Conservation (phyloP, 2,113 vertebrate genomes). For the Excalfactoria chinensis region DNA sequence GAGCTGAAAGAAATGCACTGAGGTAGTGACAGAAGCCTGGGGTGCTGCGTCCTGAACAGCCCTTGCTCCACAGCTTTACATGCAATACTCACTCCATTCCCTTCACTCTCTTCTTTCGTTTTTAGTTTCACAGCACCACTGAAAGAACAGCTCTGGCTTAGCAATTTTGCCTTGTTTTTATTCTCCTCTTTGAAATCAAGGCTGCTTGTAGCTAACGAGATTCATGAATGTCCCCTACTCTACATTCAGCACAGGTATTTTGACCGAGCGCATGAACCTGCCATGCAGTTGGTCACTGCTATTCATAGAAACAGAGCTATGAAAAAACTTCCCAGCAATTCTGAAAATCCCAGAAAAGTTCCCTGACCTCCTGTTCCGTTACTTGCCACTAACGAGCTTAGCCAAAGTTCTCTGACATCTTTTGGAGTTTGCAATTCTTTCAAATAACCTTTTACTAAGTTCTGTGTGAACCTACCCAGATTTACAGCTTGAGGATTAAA, state of each 20-base stretch:
- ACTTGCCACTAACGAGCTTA: conserved; percentile 36
- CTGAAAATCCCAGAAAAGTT: conserved; percentile 16
- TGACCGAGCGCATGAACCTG: background rate
- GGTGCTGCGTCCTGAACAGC: background rate
- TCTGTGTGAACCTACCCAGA: conserved; percentile 40
- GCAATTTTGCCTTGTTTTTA: background rate
- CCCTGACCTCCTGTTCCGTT: background rate
- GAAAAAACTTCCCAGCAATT: conserved; percentile 28
- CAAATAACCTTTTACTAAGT: conserved; percentile 55
- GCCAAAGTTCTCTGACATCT: conserved; percentile 49
- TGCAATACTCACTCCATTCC: background rate
- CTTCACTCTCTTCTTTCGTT: too few species aligned
- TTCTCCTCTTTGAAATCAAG: background rate
- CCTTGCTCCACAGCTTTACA: background rate
- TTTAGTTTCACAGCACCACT: background rate
- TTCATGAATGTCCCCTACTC: background rate
- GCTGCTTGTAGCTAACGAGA: background rate
- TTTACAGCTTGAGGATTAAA: conserved; percentile 62
- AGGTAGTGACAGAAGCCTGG: background rate
- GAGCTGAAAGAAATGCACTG: background rate
- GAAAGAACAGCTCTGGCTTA: background rate
- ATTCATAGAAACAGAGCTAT: background rate
- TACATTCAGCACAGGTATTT: conserved; percentile 6
- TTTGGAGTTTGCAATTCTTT: conserved; percentile 50
- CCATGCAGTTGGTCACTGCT: background rate